phyloP scores from a whole-genome alignment of 1,140 invertebrate species.

The Drosophila fuyamai region DNA sequence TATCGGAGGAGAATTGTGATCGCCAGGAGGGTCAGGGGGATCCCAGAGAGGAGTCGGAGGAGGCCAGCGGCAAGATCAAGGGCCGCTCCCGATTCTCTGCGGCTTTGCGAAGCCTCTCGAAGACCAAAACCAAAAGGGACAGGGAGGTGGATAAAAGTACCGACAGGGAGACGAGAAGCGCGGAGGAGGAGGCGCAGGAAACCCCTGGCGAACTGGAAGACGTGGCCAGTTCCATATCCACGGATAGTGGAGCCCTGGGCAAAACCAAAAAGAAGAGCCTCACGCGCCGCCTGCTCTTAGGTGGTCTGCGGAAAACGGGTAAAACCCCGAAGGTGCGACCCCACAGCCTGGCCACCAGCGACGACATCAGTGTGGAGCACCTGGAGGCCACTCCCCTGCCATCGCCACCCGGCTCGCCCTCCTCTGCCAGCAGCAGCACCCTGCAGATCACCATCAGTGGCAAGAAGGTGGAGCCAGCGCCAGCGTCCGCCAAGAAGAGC shows the following conservation, averaged over 20 bases:
- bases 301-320: slow-evolving; percentile 55
- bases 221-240: slow-evolving; percentile 37
- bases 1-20: slow-evolving; percentile 7
- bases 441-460: slow-evolving; percentile 80
- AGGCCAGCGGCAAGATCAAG: slow-evolving; percentile 53
- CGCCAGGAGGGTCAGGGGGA: slow-evolving; percentile 7
- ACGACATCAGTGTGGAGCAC: slow-evolving; percentile 54
- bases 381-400: slow-evolving; percentile 8
- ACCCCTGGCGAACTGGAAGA: slow-evolving; percentile 37
- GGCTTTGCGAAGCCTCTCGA: slow-evolving; percentile 77
- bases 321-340: slow-evolving; percentile 67
- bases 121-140: slow-evolving; percentile 57
- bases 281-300: slow-evolving; percentile 63
- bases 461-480: slow-evolving; percentile 70
- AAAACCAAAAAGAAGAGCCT: slow-evolving; percentile 77
- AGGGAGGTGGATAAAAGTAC: slow-evolving; percentile 25
- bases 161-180: slow-evolving; percentile 27
- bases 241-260: slow-evolving; percentile 31
- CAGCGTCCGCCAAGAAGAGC: slow-evolving; percentile 16
- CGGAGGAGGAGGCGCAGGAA: slow-evolving; percentile 29
- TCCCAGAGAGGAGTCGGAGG: slow-evolving; percentile 15
- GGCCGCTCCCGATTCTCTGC: slow-evolving; percentile 77
- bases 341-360: slow-evolving; percentile 65
- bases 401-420: slow-evolving; percentile 15
- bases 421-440: slow-evolving; percentile 47